Base-by-base conservation (phyloP, 2,888 invertebrate genomes). In the Tortricodes alternella region DNA sequence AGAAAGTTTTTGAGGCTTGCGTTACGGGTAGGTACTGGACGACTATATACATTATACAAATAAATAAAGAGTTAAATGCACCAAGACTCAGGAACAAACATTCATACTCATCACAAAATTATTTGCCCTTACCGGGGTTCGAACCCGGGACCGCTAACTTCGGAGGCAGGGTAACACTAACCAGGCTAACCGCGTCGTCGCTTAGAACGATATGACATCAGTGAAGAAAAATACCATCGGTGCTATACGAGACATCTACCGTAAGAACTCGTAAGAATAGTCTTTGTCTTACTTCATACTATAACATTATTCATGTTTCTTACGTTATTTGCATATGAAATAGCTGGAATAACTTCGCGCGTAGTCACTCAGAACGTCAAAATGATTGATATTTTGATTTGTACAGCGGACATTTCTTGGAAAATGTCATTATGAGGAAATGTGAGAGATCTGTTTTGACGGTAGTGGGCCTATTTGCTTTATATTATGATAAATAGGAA, bases 251-350 rank as follows among this genome's bases (percentile, higher is more conserved):
- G n/a, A n/a, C n/a, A n/a, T n/a, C n/a, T n/a, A n/a, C n/a, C n/a
- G n/a, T n/a, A n/a, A n/a, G n/a, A n/a, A n/a, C n/a, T n/a, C 11
- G 21, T 39, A 23, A 15, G n/a, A 21, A 15, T 13, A 39, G 38
- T 34, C 8, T 13, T 43, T 55, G 48, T 37, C 35, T 48, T 38
- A 32, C 24, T 27, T n/a, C 27, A 21, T 18, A 48, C 18, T 53
- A 11, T n/a, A n/a, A n/a, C n/a, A n/a, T 21, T 24, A 43, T 34
- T 27, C 24, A 48, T 23, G 32, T n/a, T n/a, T 19, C 15, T 11
- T 46, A 29, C 15, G 18, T 11, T 50, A 56, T 56, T 56, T 56
- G 38, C 50, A 56, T 38, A 44, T 44, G 56, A 56, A 56, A 56
- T 53, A 48, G 41, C 38, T 48, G 48, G 34, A 8, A 41, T 35